Evolutionary conservation across 2,113 vertebrate genomes (phyloP), one percentile per base, ranked within the genome.

Genomic region (Labrus mixtus): DNA sequence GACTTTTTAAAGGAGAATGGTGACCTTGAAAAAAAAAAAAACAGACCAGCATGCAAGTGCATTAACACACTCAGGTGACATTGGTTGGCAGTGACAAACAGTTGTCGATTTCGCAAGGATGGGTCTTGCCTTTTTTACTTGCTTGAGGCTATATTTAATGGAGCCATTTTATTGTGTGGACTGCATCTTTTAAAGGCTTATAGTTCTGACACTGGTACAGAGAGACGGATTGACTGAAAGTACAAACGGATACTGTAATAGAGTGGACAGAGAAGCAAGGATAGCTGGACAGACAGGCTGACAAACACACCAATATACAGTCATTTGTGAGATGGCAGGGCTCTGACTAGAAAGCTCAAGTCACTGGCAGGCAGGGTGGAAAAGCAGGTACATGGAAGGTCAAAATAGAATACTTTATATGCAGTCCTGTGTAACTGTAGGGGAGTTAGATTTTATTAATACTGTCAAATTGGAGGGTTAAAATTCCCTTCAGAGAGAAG

Each of bases 101-200:
- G 72, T 63, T 78, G 60, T 78, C 79, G 82, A 87, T 84, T 79
- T 71, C 65, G 68, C 29, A 33, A 33, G 58, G 19, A 50, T 46
- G 54, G 54, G 36, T 76, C 23, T 59, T 29, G 45, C 19, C 22
- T 68, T 75, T 33, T 17, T 75, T 51, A 39, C 70, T 59, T 43
- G 20, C 58, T 70, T 46, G 25, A 60, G 64, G 70, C 76, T 73
- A 29, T 60, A 59, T 81, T 79, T 83, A 79, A 85, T 73, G 37
- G 65, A 76, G 48, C 20, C 9, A 36, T 50, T 83, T 79, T 81
- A 85, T 68, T 80, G 57, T 68, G 36, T 9, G 12, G 65, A 73
- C 69, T 81, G 78, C 61, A 74, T 65, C 72, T 83, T 87, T 85
- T 81, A 75, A 88, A 56, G 33, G 67, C 71, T 73, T 80, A 79